Evolutionary conservation across 1,140 invertebrate species (phyloP).

Genomic region (Conopomorpha cramerella): DNA sequence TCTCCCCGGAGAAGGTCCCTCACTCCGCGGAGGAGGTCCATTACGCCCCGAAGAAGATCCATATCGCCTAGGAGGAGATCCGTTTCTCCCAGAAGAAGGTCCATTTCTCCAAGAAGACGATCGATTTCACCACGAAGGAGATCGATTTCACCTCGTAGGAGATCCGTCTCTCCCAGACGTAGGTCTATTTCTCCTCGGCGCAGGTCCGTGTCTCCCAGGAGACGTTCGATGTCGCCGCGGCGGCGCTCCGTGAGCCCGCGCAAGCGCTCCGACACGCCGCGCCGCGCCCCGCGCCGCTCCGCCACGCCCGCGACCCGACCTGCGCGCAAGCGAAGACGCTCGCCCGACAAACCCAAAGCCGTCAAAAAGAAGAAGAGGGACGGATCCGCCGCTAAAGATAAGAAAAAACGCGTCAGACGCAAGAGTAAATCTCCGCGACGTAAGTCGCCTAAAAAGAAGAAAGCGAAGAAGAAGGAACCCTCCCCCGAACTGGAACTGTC

Average conservation of each 20-base stretch:
- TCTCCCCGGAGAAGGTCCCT: not conserved
- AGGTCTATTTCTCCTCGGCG: conserved; percentile 21
- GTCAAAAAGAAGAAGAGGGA: conserved; percentile 32
- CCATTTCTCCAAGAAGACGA: conserved; percentile 9
- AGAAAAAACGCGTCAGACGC: conserved; percentile 59
- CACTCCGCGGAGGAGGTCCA: conserved; percentile 15
- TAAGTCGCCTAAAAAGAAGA: conserved; percentile 14
- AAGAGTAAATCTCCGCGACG: conserved; percentile 20
- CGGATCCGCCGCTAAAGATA: conserved; percentile 28
- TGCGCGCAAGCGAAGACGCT: conserved; percentile 12
- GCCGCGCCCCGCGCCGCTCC: not conserved
- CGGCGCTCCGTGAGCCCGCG: conserved; percentile 8
- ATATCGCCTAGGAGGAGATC: conserved; percentile 13
- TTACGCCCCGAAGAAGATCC: conserved; percentile 21
- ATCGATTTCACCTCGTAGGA: conserved; percentile 21
- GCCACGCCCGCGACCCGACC: conserved; percentile 13
- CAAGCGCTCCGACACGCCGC: conserved; percentile 4
- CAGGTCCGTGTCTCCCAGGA: conserved; percentile 5
- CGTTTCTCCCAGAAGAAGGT: conserved; percentile 6
- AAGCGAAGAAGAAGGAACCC: conserved; percentile 13
- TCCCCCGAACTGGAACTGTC: no score
- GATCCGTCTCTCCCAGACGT: conserved; percentile 12
- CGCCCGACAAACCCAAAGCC: conserved; percentile 32
- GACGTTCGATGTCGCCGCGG: conserved; percentile 10
- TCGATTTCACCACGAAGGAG: conserved; percentile 9